Evolutionary conservation across 2,888 invertebrate species (phyloP).

Genomic region (Schizotus pectinicornis): DNA sequence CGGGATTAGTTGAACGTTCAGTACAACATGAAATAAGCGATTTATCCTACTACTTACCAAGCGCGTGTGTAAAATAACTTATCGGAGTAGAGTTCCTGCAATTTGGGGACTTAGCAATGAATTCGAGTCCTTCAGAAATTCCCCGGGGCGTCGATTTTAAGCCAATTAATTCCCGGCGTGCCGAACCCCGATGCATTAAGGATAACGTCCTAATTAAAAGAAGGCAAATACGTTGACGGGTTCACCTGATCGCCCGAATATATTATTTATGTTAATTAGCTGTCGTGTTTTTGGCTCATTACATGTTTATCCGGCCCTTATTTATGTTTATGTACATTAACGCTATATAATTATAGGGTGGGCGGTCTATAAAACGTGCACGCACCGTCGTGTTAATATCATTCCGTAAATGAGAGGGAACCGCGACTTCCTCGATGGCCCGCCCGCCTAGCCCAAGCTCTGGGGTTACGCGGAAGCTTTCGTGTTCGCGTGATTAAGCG

Average conservation of each 20-base stretch:
- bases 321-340: constrained; percentile 34
- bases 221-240: constrained; percentile 5
- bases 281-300: constrained; percentile 29
- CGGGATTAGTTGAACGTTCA: too few species aligned
- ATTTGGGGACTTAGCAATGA: too few species aligned
- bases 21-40: too few species aligned
- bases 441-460: background rate
- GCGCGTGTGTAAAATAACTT: too few species aligned
- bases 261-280: constrained; percentile 33
- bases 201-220: constrained; percentile 25
- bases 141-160: too few species aligned
- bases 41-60: too few species aligned
- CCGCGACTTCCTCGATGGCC: constrained; percentile 2
- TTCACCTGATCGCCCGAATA: constrained; percentile 7
- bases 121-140: too few species aligned
- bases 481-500: constrained; percentile 17
- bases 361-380: constrained; percentile 24
- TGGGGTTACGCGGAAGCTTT: background rate
- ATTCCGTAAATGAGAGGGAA: constrained; percentile 17
- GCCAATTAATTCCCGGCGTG: too few species aligned
- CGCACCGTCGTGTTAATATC: constrained; percentile 1
- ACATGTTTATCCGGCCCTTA: constrained; percentile 28
- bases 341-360: constrained; percentile 29
- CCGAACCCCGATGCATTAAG: background rate
- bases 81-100: too few species aligned